Base-by-base conservation (phyloP, 2,888 invertebrate species). In the Salticus scenicus region DNA sequence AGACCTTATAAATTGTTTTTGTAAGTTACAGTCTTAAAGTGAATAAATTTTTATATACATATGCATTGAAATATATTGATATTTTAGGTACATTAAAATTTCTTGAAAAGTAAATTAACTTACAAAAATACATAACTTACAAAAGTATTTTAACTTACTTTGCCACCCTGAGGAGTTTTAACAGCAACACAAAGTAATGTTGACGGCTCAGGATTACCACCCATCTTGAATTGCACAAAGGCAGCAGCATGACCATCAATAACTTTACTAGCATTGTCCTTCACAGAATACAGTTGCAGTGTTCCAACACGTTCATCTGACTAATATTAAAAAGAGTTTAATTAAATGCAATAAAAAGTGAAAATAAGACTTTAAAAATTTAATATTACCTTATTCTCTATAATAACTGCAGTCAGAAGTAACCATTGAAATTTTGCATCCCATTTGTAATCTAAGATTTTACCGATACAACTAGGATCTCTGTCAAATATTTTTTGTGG, bases 211-310 rank as follows among this genome's bases (percentile, higher is more conserved):
- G 96, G 95, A 91, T 99, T 99, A 79, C 96, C 97, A 90, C 98
- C 97, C 92, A 97, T 94, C 92, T 98, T 98, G 92, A 98, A 98
- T 66, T 96, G 95, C 73, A 98, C 96, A 92, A 99, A 99, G 37
- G 98, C 96, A 1, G 98, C 98, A 0, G 98, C 98, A 91, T 99
- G 99, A 8, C 99, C 98, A 91, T 98, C 98, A 91, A 99, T 99
- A 0, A 99, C 98, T 92, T 99, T 99, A 7, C 98, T 98, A 90
- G 98, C 98, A 92, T 98, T 98, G 88, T 98, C 94, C 92, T 99
- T 99, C 51, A 98, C 98, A 0, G 98, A 98, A 91, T 99, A 99
- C 88, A 99, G 93, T 92, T 99, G 99, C 99, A 99, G 99, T 5
- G 97, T 97, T 72, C 99, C 99, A 33, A 98, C 98, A 0, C 99